Percentiles rank a stretch among this genome's conserved stretches.
These are phyloP conservation scores for Brachionus calyciflorus DNA, from an alignment of 1,140 invertebrate species.

Conservation along the genomic window DNA sequence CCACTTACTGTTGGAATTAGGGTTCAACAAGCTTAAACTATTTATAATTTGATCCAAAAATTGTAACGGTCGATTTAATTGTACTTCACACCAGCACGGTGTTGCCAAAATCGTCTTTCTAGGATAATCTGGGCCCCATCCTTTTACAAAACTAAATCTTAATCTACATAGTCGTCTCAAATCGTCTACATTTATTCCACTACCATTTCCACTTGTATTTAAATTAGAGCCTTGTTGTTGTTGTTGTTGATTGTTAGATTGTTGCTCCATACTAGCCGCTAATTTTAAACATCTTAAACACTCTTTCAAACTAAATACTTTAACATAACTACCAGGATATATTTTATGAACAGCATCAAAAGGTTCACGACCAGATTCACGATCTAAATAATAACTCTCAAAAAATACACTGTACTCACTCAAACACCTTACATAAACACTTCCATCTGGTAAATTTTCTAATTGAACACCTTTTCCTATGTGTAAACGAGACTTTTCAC, in stretches of 20 bases:
- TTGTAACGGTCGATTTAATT: constrained; percentile 93
- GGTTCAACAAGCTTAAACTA: constrained; percentile 22
- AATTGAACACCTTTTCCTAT: constrained; percentile 92
- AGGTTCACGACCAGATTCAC: constrained; percentile 88
- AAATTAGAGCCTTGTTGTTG: not conserved
- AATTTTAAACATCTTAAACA: not conserved
- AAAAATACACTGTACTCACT: constrained; percentile 98
- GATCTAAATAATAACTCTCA: constrained; percentile 94
- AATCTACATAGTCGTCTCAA: constrained; percentile 98
- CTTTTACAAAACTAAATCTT: constrained; percentile 98
- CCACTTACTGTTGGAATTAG: constrained; percentile 15
- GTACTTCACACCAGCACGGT: constrained; percentile 97
- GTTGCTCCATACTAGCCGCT: constrained; percentile 7
- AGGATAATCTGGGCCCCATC: constrained; percentile 98
- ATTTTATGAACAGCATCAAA: constrained; percentile 99
- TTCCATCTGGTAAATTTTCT: constrained; percentile 86
- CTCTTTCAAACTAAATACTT: constrained; percentile 65
- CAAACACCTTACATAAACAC: constrained; percentile 91
- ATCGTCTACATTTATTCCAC: constrained; percentile 57
- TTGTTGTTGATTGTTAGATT: not conserved
- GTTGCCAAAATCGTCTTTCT: constrained; percentile 91
- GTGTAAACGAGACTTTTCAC: constrained; percentile 65
- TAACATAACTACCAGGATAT: constrained; percentile 91
- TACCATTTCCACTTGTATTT: not conserved
- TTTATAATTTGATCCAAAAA: constrained; percentile 74